Conservation (phyloP, 30 jellyfish, hydroid and myxozoan species). For the Hydractinia symbiolongicarpus region DNA sequence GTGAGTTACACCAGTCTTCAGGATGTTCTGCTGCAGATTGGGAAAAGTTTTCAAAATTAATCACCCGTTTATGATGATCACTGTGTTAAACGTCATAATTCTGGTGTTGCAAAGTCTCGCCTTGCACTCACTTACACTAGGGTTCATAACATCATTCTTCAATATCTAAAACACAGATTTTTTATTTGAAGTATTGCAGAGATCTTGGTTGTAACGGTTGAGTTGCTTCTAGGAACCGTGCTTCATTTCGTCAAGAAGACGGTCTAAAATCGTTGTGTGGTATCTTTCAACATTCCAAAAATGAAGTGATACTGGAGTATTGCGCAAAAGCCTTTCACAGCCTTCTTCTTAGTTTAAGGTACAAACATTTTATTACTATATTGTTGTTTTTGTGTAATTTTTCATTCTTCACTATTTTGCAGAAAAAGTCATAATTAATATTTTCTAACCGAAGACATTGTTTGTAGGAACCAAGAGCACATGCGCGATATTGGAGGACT, state of each 20-base stretch:
- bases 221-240: not conserved
- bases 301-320: not conserved
- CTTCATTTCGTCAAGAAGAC: constrained; percentile 11
- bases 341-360: constrained; percentile 13
- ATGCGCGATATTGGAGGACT: constrained; percentile 20
- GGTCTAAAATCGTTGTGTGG: not conserved
- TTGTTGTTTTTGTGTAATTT: not conserved
- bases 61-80: too few species aligned
- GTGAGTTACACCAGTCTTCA: too few species aligned
- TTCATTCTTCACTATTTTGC: not conserved
- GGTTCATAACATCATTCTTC: too few species aligned
- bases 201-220: too few species aligned
- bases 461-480: constrained; percentile 20
- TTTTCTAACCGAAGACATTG: not conserved
- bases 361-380: not conserved
- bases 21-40: too few species aligned
- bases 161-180: too few species aligned
- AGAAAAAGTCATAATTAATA: not conserved
- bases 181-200: too few species aligned
- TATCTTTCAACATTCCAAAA: not conserved
- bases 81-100: too few species aligned
- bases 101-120: too few species aligned
- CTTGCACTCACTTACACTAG: too few species aligned
- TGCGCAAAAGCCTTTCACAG: not conserved
- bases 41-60: too few species aligned